Conservation (phyloP, 2,113 vertebrate genomes). For the Cavia porcellus region DNA sequence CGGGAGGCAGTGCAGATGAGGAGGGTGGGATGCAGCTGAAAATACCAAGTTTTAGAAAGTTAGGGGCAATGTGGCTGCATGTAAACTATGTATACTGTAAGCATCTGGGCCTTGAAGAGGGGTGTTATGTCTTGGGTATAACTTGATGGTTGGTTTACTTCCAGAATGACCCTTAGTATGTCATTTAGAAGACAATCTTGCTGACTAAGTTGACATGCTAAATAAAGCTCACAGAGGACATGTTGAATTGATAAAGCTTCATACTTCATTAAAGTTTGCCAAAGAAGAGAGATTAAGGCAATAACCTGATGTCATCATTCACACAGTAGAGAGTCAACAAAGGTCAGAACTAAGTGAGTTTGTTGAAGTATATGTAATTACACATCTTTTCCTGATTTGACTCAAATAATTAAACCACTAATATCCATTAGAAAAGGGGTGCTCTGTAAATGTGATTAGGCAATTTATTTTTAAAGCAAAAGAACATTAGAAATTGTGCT, state of each 20-base stretch:
- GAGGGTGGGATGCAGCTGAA: constrained; percentile 11
- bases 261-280: constrained; percentile 36
- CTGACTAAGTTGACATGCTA: background rate
- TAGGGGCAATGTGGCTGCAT: background rate
- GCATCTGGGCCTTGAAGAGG: background rate
- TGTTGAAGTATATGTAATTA: background rate
- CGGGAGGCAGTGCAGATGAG: background rate
- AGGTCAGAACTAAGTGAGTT: background rate
- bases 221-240: background rate
- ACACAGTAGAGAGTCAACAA: background rate
- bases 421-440: background rate
- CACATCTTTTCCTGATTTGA: background rate
- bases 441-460: constrained; percentile 19
- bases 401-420: background rate
- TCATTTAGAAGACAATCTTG: constrained; percentile 2
- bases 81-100: background rate
- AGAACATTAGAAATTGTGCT: background rate
- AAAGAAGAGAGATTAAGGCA: background rate
- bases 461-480: constrained; percentile 46
- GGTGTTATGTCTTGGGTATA: background rate
- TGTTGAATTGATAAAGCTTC: background rate
- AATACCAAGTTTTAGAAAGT: background rate
- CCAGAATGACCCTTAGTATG: background rate
- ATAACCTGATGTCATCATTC: background rate
- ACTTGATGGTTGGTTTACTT: background rate